Conservation (phyloP, 2,888 invertebrate species). For the Ornithoptera priamus region DNA sequence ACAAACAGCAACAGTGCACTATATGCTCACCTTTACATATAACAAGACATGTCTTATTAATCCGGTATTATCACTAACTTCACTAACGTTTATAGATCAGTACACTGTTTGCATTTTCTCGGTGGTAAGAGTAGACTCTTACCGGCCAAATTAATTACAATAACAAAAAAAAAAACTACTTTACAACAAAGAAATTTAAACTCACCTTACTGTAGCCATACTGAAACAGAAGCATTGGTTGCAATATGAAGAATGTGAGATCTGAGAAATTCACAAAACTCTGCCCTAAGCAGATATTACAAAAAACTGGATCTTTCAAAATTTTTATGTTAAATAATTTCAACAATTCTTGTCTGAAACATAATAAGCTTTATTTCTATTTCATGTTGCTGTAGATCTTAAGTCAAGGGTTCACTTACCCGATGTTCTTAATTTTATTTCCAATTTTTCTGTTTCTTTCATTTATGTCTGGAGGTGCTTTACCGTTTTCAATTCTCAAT, state of each 20-base stretch:
- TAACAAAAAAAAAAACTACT: background rate
- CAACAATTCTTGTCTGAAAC: slow-evolving; percentile 50
- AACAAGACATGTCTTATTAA: background rate
- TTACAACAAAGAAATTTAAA: background rate
- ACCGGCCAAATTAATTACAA: background rate
- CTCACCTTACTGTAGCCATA: slow-evolving; percentile 72
- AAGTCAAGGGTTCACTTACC: slow-evolving; percentile 6
- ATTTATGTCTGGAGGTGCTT: slow-evolving; percentile 9
- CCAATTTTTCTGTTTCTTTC: background rate
- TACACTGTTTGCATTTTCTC: background rate
- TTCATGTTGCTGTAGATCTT: slow-evolving; percentile 12
- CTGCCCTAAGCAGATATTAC: slow-evolving; percentile 81
- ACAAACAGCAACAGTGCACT: background rate
- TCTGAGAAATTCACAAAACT: slow-evolving; percentile 83
- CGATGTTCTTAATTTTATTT: slow-evolving; percentile 19
- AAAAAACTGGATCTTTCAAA: slow-evolving; percentile 73
- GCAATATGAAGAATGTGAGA: slow-evolving; percentile 81
- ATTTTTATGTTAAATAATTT: slow-evolving; percentile 70
- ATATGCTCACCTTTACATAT: background rate
- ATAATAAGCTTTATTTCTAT: slow-evolving; percentile 13
- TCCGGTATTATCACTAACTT: background rate
- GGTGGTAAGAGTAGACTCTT: no score
- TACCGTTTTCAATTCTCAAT: slow-evolving; percentile 37
- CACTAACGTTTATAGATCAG: background rate
- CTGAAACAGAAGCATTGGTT: slow-evolving; percentile 81